A percentile compares a stretch with the other conserved stretches of the same genome.
Evolutionary conservation across 2,797 vertebrate species (phyloP).

Genomic region (Pangasius djambal): DNA sequence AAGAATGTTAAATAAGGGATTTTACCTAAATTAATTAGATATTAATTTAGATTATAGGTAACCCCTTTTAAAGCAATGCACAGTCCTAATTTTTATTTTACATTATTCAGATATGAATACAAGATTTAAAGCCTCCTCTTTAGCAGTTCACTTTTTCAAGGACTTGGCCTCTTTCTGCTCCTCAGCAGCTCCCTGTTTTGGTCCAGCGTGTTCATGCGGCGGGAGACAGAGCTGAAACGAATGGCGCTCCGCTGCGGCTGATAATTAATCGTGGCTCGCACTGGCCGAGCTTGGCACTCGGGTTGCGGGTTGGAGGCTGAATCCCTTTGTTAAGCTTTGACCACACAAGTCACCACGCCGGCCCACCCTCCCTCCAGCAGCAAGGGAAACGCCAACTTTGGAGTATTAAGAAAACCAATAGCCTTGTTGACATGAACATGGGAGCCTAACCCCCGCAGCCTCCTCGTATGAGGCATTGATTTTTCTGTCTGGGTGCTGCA

Average conservation of each 20-base stretch:
- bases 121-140: slow-evolving; percentile 10
- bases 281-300: slow-evolving; percentile 63
- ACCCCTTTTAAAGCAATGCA: background rate
- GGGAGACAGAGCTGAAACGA: slow-evolving; percentile 72
- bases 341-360: slow-evolving; percentile 88
- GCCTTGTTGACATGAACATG: slow-evolving; percentile 99
- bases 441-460: slow-evolving; percentile 98
- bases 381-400: slow-evolving; percentile 92
- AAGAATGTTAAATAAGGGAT: background rate
- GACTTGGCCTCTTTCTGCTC: slow-evolving; percentile 8
- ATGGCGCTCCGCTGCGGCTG: slow-evolving; percentile 70
- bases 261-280: slow-evolving; percentile 80
- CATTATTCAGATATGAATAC: background rate
- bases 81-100: background rate
- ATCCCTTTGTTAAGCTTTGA: slow-evolving; percentile 90
- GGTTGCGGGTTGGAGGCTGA: slow-evolving; percentile 79
- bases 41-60: background rate
- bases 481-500: slow-evolving; percentile 93
- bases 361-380: slow-evolving; percentile 79
- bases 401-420: slow-evolving; percentile 99
- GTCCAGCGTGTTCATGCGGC: slow-evolving; percentile 34
- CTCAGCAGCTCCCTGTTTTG: slow-evolving; percentile 27
- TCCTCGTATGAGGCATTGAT: slow-evolving; percentile 99
- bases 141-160: slow-evolving; percentile 19
- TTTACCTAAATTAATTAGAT: background rate